Conservation (phyloP, 2,797 vertebrate genomes). For the Pseudochaenichthys georgianus region DNA sequence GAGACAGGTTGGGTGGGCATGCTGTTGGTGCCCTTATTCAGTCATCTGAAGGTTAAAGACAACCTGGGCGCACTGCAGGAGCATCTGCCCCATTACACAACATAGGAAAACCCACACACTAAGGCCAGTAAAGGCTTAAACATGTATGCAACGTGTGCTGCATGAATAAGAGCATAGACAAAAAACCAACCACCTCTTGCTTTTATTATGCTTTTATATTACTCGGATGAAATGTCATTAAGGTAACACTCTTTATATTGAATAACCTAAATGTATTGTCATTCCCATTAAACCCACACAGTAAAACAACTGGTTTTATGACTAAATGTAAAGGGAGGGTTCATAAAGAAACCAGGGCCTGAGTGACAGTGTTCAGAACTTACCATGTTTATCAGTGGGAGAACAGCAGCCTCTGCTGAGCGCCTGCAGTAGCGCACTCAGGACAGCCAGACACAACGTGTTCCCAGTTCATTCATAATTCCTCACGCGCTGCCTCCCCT, state of each 20-base stretch:
- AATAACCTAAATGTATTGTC: background rate
- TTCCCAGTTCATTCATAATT: constrained; percentile 76
- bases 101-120: background rate
- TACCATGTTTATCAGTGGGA: constrained; percentile 60
- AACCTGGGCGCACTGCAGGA: constrained; percentile 33
- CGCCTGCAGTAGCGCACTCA: constrained; percentile 45
- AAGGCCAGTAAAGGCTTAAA: background rate
- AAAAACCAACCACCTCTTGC: background rate
- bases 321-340: background rate
- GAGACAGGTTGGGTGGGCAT: constrained; percentile 26
- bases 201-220: background rate
- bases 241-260: background rate
- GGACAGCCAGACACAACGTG: constrained; percentile 45
- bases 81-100: background rate
- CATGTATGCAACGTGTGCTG: background rate
- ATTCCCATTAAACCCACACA: constrained; percentile 7
- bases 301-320: constrained; percentile 4
- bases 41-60: constrained; percentile 80
- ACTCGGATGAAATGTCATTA: background rate
- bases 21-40: constrained; percentile 24
- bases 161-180: background rate
- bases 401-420: constrained; percentile 72
- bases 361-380: constrained; percentile 43
- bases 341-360: background rate
- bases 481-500: constrained; percentile 50